Evolutionary conservation across 1,140 invertebrate genomes (phyloP), one percentile per base, ranked within the genome.

Genomic region (Cheumatopsyche charites): DNA sequence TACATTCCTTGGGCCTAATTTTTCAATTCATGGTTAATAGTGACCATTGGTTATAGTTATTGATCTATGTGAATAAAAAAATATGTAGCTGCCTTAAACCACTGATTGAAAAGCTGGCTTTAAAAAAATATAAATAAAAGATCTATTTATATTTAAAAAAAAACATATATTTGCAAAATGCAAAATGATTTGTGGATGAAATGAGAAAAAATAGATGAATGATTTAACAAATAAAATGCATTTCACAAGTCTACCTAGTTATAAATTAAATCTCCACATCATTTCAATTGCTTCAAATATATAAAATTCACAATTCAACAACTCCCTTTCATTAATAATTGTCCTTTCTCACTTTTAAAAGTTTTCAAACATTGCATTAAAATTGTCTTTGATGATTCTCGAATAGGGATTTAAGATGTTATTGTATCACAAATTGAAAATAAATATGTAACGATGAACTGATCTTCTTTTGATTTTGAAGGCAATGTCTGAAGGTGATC

Each of bases 241-340:
- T 63, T 63, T 63, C 23, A 21, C 62, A 63, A 63, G 42, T 63
- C 15, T 3, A 63, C 25, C 26, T 63, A 42, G 4, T 63, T 43
- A 42, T 29, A 63, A 21, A 42, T 41, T n/a, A 63, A 63, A 3
- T 43, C 62, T 58, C 55, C 2, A 58, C 23, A 23, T 65, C 41
- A 23, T 65, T 17, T 13, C n/a, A 19, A n/a, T 66, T 66, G 13
- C 43, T 66, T 66, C 63, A 45, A 49, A 63, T 63, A 43, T 49
- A 49, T 68, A 63, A 63, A 63, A 68, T 68, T 55, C 26, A 55
- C 29, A 68, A 68, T 55, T 68, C 55, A 68, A 47, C 21, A 66
- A 68, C 66, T 55, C 63, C 43, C 13, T 68, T 47, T 55, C 66
- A 68, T 45, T 36, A 25, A 36, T 68, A 45, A 17, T 26, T 42